Percentiles rank a stretch among this genome's conserved stretches.
phyloP scores from a whole-genome alignment of 1,140 invertebrate genomes.

The Diachasma alloeum region DNA sequence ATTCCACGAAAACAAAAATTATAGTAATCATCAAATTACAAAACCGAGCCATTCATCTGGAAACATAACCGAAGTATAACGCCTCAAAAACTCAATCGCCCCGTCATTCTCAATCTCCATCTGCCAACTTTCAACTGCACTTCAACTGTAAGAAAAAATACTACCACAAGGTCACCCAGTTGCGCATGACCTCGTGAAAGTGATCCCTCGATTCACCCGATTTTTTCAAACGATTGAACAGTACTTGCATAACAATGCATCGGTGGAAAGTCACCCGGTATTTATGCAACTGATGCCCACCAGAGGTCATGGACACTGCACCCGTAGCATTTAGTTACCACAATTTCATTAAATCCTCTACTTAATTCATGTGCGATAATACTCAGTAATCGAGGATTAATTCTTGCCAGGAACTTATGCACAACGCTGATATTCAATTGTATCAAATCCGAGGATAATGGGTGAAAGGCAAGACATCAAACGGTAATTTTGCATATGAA shows the following conservation, averaged over 20 bases:
- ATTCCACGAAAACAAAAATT: too few relatives aligned
- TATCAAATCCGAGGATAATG: neutral
- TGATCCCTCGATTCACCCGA: neutral
- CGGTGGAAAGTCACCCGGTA: neutral
- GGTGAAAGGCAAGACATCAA: neutral
- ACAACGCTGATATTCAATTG: neutral
- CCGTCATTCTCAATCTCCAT: neutral
- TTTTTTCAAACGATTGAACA: neutral
- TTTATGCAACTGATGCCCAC: neutral
- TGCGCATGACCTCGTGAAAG: slow-evolving; percentile 9
- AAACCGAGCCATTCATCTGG: neutral
- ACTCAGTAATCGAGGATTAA: neutral
- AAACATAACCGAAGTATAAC: neutral
- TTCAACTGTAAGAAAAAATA: neutral
- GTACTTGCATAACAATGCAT: neutral
- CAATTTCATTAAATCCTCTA: neutral
- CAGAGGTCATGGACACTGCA: neutral
- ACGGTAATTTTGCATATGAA: neutral
- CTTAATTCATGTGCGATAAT: neutral
- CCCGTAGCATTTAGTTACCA: neutral
- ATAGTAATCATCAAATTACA: neutral
- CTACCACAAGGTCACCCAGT: neutral
- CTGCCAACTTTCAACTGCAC: neutral
- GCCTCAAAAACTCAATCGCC: neutral
- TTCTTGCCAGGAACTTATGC: neutral